Conservation (phyloP, 2,113 vertebrate species). For the Recurvirostra avosetta region DNA sequence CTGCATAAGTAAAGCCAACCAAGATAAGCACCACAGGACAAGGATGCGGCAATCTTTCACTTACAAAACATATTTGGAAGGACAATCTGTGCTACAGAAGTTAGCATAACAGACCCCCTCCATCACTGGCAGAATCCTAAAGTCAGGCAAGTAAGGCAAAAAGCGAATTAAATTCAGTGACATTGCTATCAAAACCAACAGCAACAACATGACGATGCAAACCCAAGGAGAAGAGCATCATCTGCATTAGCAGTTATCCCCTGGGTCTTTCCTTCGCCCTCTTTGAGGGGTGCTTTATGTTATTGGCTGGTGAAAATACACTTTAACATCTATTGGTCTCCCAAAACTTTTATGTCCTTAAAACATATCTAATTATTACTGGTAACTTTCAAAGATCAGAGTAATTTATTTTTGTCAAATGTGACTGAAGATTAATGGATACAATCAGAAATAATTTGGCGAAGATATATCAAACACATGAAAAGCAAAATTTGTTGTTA, state of each 20-base stretch:
- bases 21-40: background rate
- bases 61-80: background rate
- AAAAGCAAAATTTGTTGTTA: constrained; percentile 79
- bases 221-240: background rate
- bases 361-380: constrained; percentile 70
- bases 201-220: background rate
- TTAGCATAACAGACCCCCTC: background rate
- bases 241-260: background rate
- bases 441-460: constrained; percentile 78
- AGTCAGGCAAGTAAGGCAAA: background rate
- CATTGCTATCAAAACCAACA: background rate
- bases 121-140: background rate
- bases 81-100: background rate
- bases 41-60: too few species aligned
- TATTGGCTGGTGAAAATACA: background rate
- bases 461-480: constrained; percentile 69
- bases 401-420: constrained; percentile 79
- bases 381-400: constrained; percentile 80
- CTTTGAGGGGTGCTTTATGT: background rate
- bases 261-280: background rate
- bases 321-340: constrained; percentile 12
- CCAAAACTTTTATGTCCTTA: constrained; percentile 64
- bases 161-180: background rate
- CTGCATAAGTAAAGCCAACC: background rate
- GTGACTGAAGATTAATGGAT: constrained; percentile 81